Conservation (phyloP, 2,888 invertebrate genomes). For the Drosophila tanythrix region DNA sequence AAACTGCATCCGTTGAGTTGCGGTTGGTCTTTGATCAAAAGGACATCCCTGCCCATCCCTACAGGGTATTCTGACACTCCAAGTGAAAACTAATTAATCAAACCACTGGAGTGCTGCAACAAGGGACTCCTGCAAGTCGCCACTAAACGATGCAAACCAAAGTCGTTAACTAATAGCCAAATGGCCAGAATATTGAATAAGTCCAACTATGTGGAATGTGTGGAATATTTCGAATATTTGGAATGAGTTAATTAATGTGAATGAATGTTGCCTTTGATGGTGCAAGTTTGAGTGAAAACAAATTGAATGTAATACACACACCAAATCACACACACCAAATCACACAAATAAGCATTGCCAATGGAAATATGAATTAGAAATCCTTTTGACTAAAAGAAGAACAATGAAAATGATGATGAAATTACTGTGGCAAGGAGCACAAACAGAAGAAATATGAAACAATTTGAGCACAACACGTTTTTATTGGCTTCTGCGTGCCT, state of each 20-base stretch:
- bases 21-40: neutral
- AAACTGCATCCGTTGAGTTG: neutral
- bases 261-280: neutral
- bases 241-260: neutral
- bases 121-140: neutral
- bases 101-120: neutral
- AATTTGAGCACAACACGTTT: slow-evolving; percentile 55
- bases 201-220: neutral
- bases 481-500: neutral
- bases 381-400: slow-evolving; percentile 35
- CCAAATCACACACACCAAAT: neutral
- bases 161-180: neutral
- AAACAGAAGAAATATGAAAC: slow-evolving; percentile 11
- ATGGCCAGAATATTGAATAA: neutral
- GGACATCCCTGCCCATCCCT: neutral
- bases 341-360: slow-evolving; percentile 1
- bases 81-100: neutral
- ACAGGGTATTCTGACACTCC: neutral
- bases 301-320: neutral
- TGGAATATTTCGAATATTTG: neutral
- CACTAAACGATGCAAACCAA: no score
- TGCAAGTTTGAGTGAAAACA: neutral
- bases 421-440: neutral
- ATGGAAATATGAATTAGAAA: slow-evolving; percentile 45
- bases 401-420: slow-evolving; percentile 41